These are phyloP conservation scores for Himalopsyche phryganea DNA, from an alignment of 1,140 invertebrate species.

Conservation along the genomic window DNA sequence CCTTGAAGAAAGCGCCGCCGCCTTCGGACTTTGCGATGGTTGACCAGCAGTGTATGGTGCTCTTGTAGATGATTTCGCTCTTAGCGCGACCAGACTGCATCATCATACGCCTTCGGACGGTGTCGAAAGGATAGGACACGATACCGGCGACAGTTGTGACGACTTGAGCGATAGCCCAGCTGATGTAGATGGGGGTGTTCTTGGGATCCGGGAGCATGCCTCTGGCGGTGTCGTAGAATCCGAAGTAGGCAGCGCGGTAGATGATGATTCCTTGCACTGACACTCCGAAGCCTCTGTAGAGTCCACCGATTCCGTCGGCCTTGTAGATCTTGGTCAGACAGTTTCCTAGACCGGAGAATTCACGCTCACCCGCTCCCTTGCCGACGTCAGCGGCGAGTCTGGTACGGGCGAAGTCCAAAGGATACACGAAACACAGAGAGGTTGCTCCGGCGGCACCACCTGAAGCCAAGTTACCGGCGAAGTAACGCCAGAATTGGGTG, in stretches of 20 bases:
- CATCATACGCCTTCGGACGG: constrained; percentile 91
- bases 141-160: constrained; percentile 87
- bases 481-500: constrained; percentile 83
- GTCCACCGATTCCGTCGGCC: constrained; percentile 77
- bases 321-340: constrained; percentile 86
- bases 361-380: constrained; percentile 73
- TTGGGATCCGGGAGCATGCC: constrained; percentile 82
- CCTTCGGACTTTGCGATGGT: constrained; percentile 75
- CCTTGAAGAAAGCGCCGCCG: constrained; percentile 75
- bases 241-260: constrained; percentile 91
- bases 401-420: constrained; percentile 92
- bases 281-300: constrained; percentile 91
- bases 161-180: constrained; percentile 81
- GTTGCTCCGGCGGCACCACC: constrained; percentile 92
- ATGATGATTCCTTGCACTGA: constrained; percentile 89
- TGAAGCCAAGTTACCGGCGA: constrained; percentile 83
- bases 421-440: constrained; percentile 92
- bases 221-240: constrained; percentile 90
- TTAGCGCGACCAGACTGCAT: constrained; percentile 81
- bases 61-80: constrained; percentile 76
- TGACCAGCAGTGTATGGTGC: constrained; percentile 76
- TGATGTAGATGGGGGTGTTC: constrained; percentile 79
- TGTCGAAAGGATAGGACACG: constrained; percentile 92
- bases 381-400: constrained; percentile 84
- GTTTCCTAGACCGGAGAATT: constrained; percentile 84